Percentiles rank a stretch among this genome's conserved stretches.
Conservation (phyloP, 2,888 invertebrate genomes). For the Microplitis manilae region DNA sequence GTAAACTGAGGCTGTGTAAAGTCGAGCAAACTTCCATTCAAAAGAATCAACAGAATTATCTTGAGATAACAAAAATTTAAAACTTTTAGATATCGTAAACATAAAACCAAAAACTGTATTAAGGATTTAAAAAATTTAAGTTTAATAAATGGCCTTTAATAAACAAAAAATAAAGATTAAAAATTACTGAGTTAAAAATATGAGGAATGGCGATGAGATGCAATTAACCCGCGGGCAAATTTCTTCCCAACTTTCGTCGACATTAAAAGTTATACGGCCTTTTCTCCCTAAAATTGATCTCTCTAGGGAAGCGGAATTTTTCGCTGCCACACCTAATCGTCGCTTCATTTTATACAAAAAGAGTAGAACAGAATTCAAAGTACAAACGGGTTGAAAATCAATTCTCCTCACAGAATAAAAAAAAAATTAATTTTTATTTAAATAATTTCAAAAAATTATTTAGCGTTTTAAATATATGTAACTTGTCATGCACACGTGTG, state of each 20-base stretch:
- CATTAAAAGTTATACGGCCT: slow-evolving; percentile 29
- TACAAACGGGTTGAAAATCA: not conserved
- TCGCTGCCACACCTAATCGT: slow-evolving; percentile 17
- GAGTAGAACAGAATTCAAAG: no score
- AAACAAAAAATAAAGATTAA: not conserved
- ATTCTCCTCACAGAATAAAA: not conserved
- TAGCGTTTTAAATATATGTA: not conserved
- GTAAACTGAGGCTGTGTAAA: slow-evolving; percentile 21
- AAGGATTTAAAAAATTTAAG: not conserved
- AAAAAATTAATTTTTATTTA: not conserved
- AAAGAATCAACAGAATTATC: slow-evolving; percentile 32
- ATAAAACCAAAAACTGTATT: not conserved
- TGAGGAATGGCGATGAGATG: slow-evolving; percentile 13
- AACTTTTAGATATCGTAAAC: not conserved
- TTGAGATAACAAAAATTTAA: slow-evolving; percentile 24
- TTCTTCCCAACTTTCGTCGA: slow-evolving; percentile 20
- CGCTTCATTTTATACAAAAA: slow-evolving; percentile 8
- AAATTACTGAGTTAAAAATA: not conserved
- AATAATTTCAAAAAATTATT: not conserved
- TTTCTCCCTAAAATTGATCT: slow-evolving; percentile 19
- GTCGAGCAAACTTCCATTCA: slow-evolving; percentile 5
- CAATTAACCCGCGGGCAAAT: slow-evolving; percentile 18
- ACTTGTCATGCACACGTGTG: slow-evolving; percentile 54
- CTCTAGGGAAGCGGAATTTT: slow-evolving; percentile 9
- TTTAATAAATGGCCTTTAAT: not conserved